phyloP scores from a whole-genome alignment of 1,140 invertebrate genomes.

The Drosophila varians region DNA sequence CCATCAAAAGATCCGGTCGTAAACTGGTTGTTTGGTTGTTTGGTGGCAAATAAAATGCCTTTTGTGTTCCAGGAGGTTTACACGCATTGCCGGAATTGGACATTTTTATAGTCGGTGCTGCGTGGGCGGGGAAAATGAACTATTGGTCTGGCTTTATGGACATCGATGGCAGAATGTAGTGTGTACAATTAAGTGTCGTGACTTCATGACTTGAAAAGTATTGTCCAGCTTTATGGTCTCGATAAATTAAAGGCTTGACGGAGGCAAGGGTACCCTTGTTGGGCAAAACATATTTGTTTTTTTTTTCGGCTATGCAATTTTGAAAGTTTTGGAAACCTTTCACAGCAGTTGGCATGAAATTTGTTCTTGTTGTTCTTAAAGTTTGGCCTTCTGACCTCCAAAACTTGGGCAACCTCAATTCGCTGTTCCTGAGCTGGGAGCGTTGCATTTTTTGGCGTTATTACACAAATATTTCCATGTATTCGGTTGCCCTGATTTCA shows the following conservation, averaged over 20 bases:
- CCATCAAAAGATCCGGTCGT: conserved; percentile 29
- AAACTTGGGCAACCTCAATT: conserved; percentile 59
- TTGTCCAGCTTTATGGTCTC: neutral
- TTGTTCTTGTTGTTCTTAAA: conserved; percentile 22
- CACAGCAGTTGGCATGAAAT: neutral
- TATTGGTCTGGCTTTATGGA: conserved; percentile 14
- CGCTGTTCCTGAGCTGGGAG: conserved; percentile 1
- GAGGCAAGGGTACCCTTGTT: neutral
- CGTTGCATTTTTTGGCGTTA: conserved; percentile 37
- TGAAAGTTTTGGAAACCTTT: neutral
- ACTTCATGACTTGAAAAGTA: conserved; percentile 1
- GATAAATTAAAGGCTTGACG: conserved; percentile 5
- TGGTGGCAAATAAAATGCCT: conserved; percentile 31
- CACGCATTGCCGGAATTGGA: conserved; percentile 28
- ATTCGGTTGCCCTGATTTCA: conserved; percentile 25
- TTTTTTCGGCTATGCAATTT: conserved; percentile 24
- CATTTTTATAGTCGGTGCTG: conserved; percentile 24
- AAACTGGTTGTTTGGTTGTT: conserved; percentile 14
- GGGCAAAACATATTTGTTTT: neutral
- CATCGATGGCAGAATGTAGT: neutral
- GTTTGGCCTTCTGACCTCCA: conserved; percentile 45
- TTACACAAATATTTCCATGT: conserved; percentile 58
- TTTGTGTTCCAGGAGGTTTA: conserved; percentile 22
- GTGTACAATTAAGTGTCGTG: conserved; percentile 3
- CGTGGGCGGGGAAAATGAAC: neutral